Base-by-base conservation (phyloP, 2,888 invertebrate species). In the Neria commutata region DNA sequence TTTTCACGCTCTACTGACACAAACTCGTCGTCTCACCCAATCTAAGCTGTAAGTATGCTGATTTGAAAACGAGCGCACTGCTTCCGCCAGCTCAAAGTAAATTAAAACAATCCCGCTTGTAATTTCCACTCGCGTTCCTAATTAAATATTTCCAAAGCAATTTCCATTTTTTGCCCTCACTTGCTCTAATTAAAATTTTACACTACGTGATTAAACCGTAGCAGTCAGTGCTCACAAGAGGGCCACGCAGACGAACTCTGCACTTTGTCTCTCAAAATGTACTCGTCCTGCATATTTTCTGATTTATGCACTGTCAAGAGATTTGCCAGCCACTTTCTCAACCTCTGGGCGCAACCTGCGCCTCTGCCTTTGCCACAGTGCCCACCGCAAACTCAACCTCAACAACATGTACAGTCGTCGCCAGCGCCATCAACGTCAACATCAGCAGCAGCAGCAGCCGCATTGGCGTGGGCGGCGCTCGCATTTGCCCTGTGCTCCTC, bases 111-210 rank as follows among this genome's bases (percentile, higher is more conserved):
- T n/a, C n/a, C n/a, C n/a, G n/a, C n/a, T n/a, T n/a, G n/a, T n/a
- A n/a, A n/a, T n/a, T n/a, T n/a, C n/a, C n/a, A n/a, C n/a, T n/a
- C n/a, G n/a, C n/a, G n/a, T n/a, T n/a, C n/a, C n/a, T n/a, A 37
- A 37, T 37, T 37, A n/a, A 37, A 8, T 14, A n/a, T 14, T 37
- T n/a, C 37, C 11, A 8, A n/a, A n/a, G 16, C 37, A 37, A 37
- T 37, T 14, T 29, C 6, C 29, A 6, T 29, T 29, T 37, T 37
- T 37, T 8, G 37, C n/a, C 4, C 11, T 37, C n/a, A n/a, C n/a
- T 37, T 37, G 6, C 29, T 46, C 54, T 60, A 60, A 62, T 62
- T 62, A 62, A 62, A 62, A 62, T 62, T 48, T 62, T 62, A 57
- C 62, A 57, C 56, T 60, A 57, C 23, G 55, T 49, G 59, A 46